A percentile compares a stretch with the other conserved stretches of the same genome.
Conservation (phyloP, 2,888 invertebrate species). For the Agonopterix arenella region DNA sequence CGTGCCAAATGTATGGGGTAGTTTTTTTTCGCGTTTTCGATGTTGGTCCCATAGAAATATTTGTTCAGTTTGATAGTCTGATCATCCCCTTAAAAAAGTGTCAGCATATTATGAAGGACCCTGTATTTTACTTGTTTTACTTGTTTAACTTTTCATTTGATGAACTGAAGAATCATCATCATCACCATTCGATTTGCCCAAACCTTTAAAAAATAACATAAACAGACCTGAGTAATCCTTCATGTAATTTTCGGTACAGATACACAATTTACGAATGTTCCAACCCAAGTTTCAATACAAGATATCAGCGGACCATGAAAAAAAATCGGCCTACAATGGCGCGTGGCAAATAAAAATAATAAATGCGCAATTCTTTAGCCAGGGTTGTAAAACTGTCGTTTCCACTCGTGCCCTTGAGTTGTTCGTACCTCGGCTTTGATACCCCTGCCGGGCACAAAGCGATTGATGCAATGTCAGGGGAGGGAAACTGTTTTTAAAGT, state of each 20-base stretch:
- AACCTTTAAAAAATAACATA: neutral
- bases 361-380: constrained; percentile 70
- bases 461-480: constrained; percentile 35
- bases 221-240: neutral
- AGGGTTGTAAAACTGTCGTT: constrained; percentile 68
- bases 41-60: too few species aligned
- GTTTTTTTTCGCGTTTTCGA: too few species aligned
- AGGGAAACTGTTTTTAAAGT: constrained; percentile 16
- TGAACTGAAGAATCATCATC: too few species aligned
- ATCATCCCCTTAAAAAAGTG: too few species aligned
- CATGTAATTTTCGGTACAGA: neutral
- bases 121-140: too few species aligned
- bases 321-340: constrained; percentile 41
- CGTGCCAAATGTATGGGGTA: too few species aligned
- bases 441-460: constrained; percentile 23
- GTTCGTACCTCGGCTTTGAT: constrained; percentile 31
- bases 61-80: too few species aligned
- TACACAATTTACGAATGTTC: constrained; percentile 13
- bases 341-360: constrained; percentile 68
- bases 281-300: constrained; percentile 36
- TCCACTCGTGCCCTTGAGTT: constrained; percentile 54
- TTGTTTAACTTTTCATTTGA: too few species aligned
- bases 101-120: too few species aligned
- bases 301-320: constrained; percentile 51
- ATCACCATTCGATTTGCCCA: too few species aligned